Evolutionary conservation across 2,888 invertebrate species (phyloP), one percentile per base, ranked within the genome.

Genomic region (Heteromurus nitidus): DNA sequence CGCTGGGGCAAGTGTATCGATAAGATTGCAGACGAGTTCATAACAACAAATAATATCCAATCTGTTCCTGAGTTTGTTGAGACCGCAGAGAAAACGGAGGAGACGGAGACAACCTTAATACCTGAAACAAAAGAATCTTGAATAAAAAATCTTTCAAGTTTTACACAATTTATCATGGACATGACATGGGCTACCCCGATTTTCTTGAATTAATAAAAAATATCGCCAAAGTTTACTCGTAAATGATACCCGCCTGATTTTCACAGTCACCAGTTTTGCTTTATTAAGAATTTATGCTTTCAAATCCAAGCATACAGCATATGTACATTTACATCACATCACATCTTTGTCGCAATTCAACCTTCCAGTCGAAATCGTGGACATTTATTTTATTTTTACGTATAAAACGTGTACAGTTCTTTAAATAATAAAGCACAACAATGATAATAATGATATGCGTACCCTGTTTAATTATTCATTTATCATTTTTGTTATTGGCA

Each of bases 1-100:
- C 22, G 70, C 26, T 70, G 70, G 70, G 58, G 58, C 2, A 55
- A 42, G 11, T 9, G 58, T 5, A 70, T 70, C 26, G 70, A 70
- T n/a, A n/a, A 70, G 28, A 70, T 70, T 3, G n/a, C 58, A 1
- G 42, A 58, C 3, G 22, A 36, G 0, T 42, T 70, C n/a, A 2
- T 69, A 30, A 13, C n/a, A 13, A 31, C 36, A 30, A 69, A 65
- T 18, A 7, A n/a, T 50, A 50, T 50, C 5, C 7, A 36, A 13
- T 5, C 5, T 36, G 36, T 36, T 13, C 7, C 36, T 13, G 5
- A 5, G 13, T 36, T 36, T n/a, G n/a, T 36, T 36, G 5, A 36
- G 36, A 36, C 5, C 36, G 13, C 5, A 13, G 7, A 13, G 36
- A 13, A 36, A 36, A 36, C 7, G 36, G 13, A 36, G 36, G 36